These are phyloP conservation scores for Tapera naevia DNA, from an alignment of 2,797 vertebrate genomes.

Conservation along the genomic window DNA sequence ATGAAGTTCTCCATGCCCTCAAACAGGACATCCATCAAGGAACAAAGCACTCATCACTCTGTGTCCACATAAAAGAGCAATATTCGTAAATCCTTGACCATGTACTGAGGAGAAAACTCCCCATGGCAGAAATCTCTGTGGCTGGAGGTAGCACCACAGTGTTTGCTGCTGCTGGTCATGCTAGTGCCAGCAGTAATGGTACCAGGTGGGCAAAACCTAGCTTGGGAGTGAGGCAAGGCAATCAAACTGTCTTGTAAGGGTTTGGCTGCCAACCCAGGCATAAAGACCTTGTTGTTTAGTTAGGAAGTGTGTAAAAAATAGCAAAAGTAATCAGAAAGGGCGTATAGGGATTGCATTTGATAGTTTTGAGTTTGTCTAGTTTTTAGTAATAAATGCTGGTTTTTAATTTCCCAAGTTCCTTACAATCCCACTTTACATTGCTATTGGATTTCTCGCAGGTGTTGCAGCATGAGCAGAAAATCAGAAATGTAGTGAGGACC, in stretches of 20 bases:
- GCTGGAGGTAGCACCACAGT: accelerated
- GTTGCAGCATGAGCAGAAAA: neutral
- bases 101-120: neutral
- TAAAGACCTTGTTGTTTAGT: neutral
- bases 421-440: neutral
- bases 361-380: neutral
- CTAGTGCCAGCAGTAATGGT: neutral
- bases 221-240: accelerated
- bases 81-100: accelerated
- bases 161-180: accelerated
- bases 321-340: neutral
- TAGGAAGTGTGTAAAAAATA: neutral
- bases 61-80: neutral
- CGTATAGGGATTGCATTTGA: neutral
- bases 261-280: neutral
- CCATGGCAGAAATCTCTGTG: accelerated
- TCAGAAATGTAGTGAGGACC: neutral
- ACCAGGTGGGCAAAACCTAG: neutral
- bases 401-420: neutral
- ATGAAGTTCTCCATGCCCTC: neutral
- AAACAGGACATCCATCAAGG: neutral
- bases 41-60: accelerated
- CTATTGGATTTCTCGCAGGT: neutral
- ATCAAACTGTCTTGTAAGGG: accelerated
- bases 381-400: neutral